These are phyloP conservation scores for Elephas maximus DNA, from an alignment of 2,113 vertebrate genomes.

Conservation along the genomic window DNA sequence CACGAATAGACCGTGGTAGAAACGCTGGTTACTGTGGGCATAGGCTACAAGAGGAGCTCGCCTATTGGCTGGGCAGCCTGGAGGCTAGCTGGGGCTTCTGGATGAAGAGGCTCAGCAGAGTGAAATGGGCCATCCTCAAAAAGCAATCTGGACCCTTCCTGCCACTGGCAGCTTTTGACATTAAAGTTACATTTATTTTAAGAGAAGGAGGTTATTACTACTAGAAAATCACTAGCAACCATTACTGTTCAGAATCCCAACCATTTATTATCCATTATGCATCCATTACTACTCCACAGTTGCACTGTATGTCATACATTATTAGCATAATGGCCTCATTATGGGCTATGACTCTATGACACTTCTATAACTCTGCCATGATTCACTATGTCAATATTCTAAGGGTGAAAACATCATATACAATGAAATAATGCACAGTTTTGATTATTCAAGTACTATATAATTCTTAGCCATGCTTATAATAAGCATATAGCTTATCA, in stretches of 20 bases:
- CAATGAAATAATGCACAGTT: slow-evolving; percentile 24
- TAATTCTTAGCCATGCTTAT: slow-evolving; percentile 22
- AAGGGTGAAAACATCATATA: background rate
- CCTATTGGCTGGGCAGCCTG: background rate
- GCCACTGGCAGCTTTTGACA: slow-evolving; percentile 16
- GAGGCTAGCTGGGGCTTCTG: background rate
- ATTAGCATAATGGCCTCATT: slow-evolving; percentile 59
- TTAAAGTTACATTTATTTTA: slow-evolving; percentile 59
- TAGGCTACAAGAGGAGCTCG: background rate
- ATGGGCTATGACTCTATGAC: slow-evolving; percentile 52
- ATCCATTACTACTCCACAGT: slow-evolving; percentile 61
- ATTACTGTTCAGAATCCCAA: slow-evolving; percentile 57
- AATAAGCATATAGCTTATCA: slow-evolving; percentile 32
- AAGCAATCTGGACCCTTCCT: background rate
- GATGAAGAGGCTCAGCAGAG: background rate
- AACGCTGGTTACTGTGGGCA: background rate
- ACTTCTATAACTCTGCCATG: slow-evolving; percentile 4
- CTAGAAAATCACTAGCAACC: slow-evolving; percentile 43
- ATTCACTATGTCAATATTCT: slow-evolving; percentile 57
- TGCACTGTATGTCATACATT: slow-evolving; percentile 21
- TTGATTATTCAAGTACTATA: slow-evolving; percentile 64
- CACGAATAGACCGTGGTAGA: background rate
- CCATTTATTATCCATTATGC: slow-evolving; percentile 71
- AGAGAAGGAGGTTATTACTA: slow-evolving; percentile 30
- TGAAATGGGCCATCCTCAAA: background rate